A percentile compares a stretch with the other conserved stretches of the same genome.
phyloP scores from a whole-genome alignment of 2,797 vertebrate genomes.

The Characodon lateralis region DNA sequence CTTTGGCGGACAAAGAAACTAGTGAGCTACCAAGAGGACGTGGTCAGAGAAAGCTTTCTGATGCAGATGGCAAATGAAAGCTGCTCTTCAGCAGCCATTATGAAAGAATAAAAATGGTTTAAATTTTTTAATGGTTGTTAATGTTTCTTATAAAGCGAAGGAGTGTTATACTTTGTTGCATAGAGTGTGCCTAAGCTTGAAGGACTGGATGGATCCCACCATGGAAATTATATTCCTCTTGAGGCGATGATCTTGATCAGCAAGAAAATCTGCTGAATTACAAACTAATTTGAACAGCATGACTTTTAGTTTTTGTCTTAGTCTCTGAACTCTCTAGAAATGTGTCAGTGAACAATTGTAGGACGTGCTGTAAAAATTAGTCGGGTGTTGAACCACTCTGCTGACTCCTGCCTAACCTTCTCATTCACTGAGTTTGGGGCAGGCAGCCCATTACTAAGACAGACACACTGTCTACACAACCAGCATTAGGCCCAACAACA shows the following conservation, averaged over 20 bases:
- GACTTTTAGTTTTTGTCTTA: not conserved
- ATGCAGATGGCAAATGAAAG: not conserved
- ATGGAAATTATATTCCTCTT: not conserved
- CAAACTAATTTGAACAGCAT: not conserved
- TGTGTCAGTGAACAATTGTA: not conserved
- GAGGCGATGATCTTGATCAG: not conserved
- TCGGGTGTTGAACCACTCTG: not conserved
- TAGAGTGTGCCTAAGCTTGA: not conserved
- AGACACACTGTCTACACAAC: conserved; percentile 78
- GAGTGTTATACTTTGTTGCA: not conserved
- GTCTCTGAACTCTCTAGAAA: not conserved
- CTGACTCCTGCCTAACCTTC: conserved; percentile 20
- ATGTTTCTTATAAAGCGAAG: not conserved
- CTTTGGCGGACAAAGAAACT: not conserved
- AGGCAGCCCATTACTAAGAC: conserved; percentile 75
- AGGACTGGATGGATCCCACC: not conserved
- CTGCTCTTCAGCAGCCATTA: not conserved
- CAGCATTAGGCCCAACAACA: conserved; percentile 81
- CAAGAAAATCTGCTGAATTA: not conserved
- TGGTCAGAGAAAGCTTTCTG: not conserved
- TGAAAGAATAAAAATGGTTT: not conserved
- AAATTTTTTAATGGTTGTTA: not conserved
- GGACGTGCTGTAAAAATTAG: not conserved
- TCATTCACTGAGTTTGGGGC: conserved; percentile 60
- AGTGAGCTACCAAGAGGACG: no score